phyloP scores from a whole-genome alignment of 2,888 invertebrate genomes.

The Temnothorax rugatulus region DNA sequence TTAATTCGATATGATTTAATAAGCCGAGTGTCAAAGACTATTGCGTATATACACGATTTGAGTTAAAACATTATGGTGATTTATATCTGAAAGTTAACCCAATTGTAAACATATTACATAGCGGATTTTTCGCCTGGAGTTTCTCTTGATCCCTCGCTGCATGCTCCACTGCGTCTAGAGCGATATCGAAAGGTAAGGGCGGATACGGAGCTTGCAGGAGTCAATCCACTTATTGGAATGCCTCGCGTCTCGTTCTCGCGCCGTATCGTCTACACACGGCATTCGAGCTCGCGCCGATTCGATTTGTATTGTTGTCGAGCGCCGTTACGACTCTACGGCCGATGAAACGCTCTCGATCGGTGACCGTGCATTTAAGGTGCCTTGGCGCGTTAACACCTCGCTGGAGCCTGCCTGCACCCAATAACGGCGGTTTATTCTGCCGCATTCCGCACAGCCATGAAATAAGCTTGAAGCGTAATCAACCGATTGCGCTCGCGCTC shows the following conservation, averaged over 20 bases:
- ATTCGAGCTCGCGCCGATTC: slow-evolving; percentile 75
- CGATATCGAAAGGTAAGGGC: slow-evolving; percentile 71
- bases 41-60: not conserved
- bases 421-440: slow-evolving; percentile 76
- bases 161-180: slow-evolving; percentile 59
- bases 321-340: slow-evolving; percentile 54
- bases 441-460: slow-evolving; percentile 70
- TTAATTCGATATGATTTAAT: not conserved
- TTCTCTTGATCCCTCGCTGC: slow-evolving; percentile 62
- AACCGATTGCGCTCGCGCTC: slow-evolving; percentile 29
- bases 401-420: slow-evolving; percentile 70
- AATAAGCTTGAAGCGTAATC: slow-evolving; percentile 62
- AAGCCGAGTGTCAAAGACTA: not conserved
- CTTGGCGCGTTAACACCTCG: slow-evolving; percentile 68
- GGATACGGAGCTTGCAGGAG: slow-evolving; percentile 77
- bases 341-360: slow-evolving; percentile 47
- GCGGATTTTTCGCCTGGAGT: slow-evolving; percentile 1
- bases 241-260: slow-evolving; percentile 77
- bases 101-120: slow-evolving; percentile 15
- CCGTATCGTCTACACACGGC: slow-evolving; percentile 73
- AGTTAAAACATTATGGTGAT: not conserved
- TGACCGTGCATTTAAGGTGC: slow-evolving; percentile 65
- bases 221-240: slow-evolving; percentile 84
- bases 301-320: slow-evolving; percentile 81
- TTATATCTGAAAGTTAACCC: not conserved